Conservation (phyloP, 2,113 vertebrate genomes). For the Piprites chloris region DNA sequence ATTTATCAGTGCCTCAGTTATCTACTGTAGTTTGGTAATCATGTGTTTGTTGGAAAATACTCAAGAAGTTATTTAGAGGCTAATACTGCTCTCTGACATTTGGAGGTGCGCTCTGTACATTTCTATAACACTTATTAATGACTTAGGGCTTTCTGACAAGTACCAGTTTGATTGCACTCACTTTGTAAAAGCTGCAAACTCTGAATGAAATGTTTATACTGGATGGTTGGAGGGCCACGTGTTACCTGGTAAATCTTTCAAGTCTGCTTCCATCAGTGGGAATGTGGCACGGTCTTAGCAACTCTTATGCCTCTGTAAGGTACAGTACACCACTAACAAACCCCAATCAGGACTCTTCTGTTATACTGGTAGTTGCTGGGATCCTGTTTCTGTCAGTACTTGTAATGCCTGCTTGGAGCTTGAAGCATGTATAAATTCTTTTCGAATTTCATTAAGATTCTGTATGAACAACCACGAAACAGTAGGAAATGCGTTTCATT, state of each 20-base stretch:
- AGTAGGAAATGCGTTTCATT: constrained; percentile 51
- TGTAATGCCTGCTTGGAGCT: neutral
- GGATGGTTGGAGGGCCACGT: neutral
- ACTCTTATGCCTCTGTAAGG: neutral
- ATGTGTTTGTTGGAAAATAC: neutral
- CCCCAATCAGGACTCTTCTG: neutral
- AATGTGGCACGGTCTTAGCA: neutral
- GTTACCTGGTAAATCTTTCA: neutral
- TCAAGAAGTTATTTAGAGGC: neutral
- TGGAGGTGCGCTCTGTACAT: neutral
- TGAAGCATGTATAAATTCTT: constrained; percentile 19
- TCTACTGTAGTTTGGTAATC: neutral
- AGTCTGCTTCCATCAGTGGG: neutral
- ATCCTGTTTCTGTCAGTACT: neutral
- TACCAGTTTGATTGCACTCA: neutral
- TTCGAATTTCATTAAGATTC: constrained; percentile 21
- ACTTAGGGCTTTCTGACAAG: neutral
- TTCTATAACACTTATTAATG: neutral
- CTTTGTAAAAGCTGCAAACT: neutral
- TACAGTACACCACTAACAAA: neutral
- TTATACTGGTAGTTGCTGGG: neutral
- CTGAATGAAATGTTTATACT: neutral
- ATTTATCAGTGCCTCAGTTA: neutral
- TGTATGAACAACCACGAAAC: neutral
- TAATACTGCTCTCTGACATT: neutral